These are phyloP conservation scores for Lethrus apterus DNA, from an alignment of 1,140 invertebrate species.

Conservation along the genomic window DNA sequence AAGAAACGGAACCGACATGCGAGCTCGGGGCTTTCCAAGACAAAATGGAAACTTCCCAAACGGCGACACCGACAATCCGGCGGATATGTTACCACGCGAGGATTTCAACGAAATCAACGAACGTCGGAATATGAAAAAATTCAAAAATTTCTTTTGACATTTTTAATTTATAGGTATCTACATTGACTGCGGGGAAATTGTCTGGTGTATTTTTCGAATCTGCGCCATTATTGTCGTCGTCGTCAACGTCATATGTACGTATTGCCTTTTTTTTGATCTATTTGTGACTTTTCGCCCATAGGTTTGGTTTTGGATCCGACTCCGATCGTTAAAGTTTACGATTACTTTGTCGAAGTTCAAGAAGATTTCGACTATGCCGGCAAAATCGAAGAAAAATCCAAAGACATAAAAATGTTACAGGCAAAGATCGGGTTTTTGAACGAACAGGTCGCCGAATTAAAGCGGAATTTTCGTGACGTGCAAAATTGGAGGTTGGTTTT, in stretches of 20 bases:
- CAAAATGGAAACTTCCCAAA: too few relatives aligned
- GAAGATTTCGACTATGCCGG: not conserved
- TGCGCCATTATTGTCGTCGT: conserved; percentile 1
- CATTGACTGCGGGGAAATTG: not conserved
- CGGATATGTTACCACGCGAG: conserved; percentile 1
- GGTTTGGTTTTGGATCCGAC: conserved; percentile 10
- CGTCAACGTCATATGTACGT: conserved; percentile 7
- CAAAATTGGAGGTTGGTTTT: conserved; percentile 1
- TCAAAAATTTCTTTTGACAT: not conserved
- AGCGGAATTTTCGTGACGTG: not conserved
- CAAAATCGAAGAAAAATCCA: not conserved
- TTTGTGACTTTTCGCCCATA: not conserved
- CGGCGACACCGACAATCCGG: too few relatives aligned
- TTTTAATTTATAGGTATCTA: not conserved
- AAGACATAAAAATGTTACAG: not conserved
- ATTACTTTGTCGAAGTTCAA: not conserved
- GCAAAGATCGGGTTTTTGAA: not conserved
- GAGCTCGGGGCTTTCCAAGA: too few relatives aligned
- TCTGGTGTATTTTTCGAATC: not conserved
- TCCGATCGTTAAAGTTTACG: conserved; percentile 2
- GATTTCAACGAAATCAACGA: conserved; percentile 10
- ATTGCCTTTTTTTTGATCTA: not conserved
- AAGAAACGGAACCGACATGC: not conserved
- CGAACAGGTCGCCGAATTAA: not conserved
- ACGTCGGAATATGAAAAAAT: not conserved